Conservation (phyloP, 2,888 invertebrate genomes). For the Dasypogon diadema region DNA sequence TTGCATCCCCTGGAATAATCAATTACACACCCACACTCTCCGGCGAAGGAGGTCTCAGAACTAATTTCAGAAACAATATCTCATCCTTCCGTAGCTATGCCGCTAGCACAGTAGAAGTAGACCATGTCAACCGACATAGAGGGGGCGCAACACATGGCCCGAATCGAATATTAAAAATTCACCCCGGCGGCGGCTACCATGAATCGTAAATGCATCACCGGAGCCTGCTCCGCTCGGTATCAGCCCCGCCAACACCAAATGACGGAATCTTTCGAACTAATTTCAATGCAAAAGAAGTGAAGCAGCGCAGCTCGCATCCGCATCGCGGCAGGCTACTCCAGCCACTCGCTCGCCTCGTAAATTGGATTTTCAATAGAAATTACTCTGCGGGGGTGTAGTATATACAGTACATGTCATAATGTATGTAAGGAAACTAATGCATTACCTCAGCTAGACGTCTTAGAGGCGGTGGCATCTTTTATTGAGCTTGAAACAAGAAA, state of each 20-base stretch:
- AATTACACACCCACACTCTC: not conserved
- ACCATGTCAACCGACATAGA: not conserved
- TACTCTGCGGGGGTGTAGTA: not conserved
- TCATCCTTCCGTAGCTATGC: not conserved
- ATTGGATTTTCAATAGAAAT: conserved; percentile 34
- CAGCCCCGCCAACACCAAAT: conserved; percentile 5
- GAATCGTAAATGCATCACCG: not conserved
- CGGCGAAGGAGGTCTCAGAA: conserved; percentile 2
- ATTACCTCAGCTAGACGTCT: not conserved
- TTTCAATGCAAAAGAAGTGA: conserved; percentile 33
- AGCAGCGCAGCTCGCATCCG: not conserved
- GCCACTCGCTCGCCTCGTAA: not conserved
- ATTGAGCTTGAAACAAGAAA: conserved; percentile 1
- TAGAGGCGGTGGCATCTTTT: not conserved
- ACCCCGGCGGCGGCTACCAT: not conserved
- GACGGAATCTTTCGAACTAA: conserved; percentile 6
- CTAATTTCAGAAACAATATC: conserved; percentile 37
- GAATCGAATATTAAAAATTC: conserved; percentile 43
- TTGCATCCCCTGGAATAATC: not conserved
- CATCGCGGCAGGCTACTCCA: not conserved
- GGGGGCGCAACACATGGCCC: conserved; percentile 23
- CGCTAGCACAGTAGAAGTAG: too few species aligned
- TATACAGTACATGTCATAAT: conserved; percentile 1
- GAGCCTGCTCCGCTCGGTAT: not conserved
- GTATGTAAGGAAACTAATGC: conserved; percentile 16